Evolutionary conservation across 2,797 vertebrate genomes (phyloP).

Genomic region (Pogonophryne albipinna): DNA sequence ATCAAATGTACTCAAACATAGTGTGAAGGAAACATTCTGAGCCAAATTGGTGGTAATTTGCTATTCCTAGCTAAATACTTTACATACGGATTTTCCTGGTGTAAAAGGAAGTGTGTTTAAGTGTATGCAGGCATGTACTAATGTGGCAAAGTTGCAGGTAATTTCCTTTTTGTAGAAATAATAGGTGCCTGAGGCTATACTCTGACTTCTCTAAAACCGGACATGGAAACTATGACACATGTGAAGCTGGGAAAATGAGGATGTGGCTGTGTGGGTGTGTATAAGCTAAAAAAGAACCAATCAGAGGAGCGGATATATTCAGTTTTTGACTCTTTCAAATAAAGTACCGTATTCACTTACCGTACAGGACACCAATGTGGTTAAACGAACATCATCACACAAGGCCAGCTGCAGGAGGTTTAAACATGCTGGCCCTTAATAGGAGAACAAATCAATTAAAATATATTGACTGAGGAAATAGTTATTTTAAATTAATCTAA

Average conservation of each 20-base stretch:
- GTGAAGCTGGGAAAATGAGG: slow-evolving; percentile 45
- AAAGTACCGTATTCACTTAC: not conserved
- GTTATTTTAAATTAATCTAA: not conserved
- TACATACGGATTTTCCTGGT: slow-evolving; percentile 37
- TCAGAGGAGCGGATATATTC: slow-evolving; percentile 35
- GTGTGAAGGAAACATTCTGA: slow-evolving; percentile 39
- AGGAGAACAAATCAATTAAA: not conserved
- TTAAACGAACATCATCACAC: not conserved
- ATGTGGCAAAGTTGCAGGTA: slow-evolving; percentile 68
- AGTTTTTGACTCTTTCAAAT: not conserved
- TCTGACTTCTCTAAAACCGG: slow-evolving; percentile 56
- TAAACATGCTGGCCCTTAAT: not conserved
- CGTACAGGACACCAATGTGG: not conserved
- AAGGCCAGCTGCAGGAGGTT: slow-evolving; percentile 26
- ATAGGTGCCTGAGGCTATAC: slow-evolving; percentile 64
- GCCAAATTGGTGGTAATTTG: slow-evolving; percentile 23
- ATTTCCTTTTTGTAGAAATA: slow-evolving; percentile 72
- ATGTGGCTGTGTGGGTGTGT: slow-evolving; percentile 29
- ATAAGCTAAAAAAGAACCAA: slow-evolving; percentile 34
- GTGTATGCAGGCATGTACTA: slow-evolving; percentile 54
- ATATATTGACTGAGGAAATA: not conserved
- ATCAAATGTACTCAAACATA: slow-evolving; percentile 16
- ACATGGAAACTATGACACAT: slow-evolving; percentile 79
- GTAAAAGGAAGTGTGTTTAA: slow-evolving; percentile 41
- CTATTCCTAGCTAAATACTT: slow-evolving; percentile 48